Percentiles rank a stretch among this genome's conserved stretches.
Evolutionary conservation across 2,888 invertebrate species (phyloP).

Genomic region (Ormyrus rosae): DNA sequence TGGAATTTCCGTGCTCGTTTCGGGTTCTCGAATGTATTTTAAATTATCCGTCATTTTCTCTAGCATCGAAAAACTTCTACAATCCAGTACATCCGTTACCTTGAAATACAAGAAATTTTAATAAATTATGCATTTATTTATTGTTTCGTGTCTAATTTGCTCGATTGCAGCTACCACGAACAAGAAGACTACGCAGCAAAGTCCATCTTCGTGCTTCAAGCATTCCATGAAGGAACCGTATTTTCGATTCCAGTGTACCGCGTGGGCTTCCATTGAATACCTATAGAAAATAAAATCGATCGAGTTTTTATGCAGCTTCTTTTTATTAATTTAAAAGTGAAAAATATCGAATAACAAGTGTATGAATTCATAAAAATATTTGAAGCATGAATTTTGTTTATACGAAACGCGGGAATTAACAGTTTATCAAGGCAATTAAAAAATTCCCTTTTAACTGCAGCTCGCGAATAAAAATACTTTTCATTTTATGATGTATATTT

Average conservation of each 20-base stretch:
- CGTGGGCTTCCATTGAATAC: constrained; percentile 70
- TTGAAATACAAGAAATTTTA: constrained; percentile 2
- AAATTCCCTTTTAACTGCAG: no score
- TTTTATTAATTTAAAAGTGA: no score
- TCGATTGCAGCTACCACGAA: constrained; percentile 62
- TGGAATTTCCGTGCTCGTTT: constrained; percentile 59
- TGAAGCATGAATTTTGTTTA: no score
- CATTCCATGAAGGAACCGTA: constrained; percentile 65
- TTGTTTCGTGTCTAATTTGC: not conserved
- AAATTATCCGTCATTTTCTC: constrained; percentile 66
- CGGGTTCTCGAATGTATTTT: constrained; percentile 57
- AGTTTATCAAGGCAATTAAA: no score
- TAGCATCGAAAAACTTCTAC: constrained; percentile 56
- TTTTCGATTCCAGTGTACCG: constrained; percentile 68
- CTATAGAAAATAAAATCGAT: constrained; percentile 52
- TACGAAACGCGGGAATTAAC: no score
- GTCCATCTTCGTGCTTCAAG: constrained; percentile 65
- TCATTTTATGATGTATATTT: not conserved
- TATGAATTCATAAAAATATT: no score
- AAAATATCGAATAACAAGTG: no score
- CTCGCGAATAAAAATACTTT: no score
- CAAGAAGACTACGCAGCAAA: constrained; percentile 64
- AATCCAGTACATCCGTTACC: constrained; percentile 39
- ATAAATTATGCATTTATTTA: no score
- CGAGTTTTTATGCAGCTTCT: no score